A percentile compares a stretch with the other conserved stretches of the same genome.
Conservation (phyloP, 1,140 invertebrate genomes). For the Drosophila ogumai region DNA sequence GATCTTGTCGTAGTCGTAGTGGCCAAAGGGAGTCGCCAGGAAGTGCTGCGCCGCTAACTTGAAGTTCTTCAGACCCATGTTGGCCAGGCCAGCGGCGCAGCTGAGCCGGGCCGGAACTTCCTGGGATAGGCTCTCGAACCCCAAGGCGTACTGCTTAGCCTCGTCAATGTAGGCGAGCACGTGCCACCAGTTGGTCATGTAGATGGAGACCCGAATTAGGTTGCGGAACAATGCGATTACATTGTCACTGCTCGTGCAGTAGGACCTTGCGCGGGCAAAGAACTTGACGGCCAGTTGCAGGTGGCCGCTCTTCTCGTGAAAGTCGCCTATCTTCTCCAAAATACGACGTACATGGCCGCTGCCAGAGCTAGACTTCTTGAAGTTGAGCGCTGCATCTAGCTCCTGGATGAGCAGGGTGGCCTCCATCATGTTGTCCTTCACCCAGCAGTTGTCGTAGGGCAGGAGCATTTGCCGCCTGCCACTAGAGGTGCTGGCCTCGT, state of each 20-base stretch:
- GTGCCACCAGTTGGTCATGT: conserved; percentile 73
- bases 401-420: conserved; percentile 58
- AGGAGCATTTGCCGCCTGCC: not conserved
- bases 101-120: conserved; percentile 48
- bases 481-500: conserved; percentile 5
- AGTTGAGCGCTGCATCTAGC: conserved; percentile 64
- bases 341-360: conserved; percentile 54
- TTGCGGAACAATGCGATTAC: conserved; percentile 66
- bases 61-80: conserved; percentile 61
- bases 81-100: conserved; percentile 61
- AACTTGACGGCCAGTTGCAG: conserved; percentile 62
- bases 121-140: conserved; percentile 32
- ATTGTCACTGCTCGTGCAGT: conserved; percentile 67
- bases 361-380: conserved; percentile 63
- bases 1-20: conserved; percentile 60
- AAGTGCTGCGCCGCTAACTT: conserved; percentile 62
- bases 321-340: conserved; percentile 69
- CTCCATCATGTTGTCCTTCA: conserved; percentile 61
- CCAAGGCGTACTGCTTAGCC: conserved; percentile 61
- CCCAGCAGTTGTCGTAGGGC: conserved; percentile 42
- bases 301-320: conserved; percentile 63
- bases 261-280: conserved; percentile 57
- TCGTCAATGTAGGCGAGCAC: conserved; percentile 71
- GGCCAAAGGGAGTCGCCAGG: conserved; percentile 34
- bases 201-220: conserved; percentile 62